Evolutionary conservation across 2,797 vertebrate species (phyloP), one percentile per base, ranked within the genome.

Genomic region (Iguana delicatissima): DNA sequence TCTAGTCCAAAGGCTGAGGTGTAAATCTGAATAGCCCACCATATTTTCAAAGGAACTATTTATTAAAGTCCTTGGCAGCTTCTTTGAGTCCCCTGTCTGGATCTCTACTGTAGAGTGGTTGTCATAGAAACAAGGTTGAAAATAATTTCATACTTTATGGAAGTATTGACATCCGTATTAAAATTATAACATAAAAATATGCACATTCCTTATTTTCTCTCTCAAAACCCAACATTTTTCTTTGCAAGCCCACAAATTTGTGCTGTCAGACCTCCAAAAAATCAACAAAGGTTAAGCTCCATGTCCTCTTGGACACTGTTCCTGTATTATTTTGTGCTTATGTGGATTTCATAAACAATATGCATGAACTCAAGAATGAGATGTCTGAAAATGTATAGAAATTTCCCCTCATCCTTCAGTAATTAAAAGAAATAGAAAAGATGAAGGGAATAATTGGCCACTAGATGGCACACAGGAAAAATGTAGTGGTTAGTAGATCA

Each of bases 101-200:
- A 1, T 57, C 74, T 86, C 32, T 38, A 84, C 76, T 50, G 89
- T 52, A 35, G 46, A 46, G 80, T 64, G 80, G 96, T 96, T 96
- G 96, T 83, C 95, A 96, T 96, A 89, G 96, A 95, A 96, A 96
- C 96, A 2, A 93, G 62, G 88, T 92, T 95, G 81, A 89, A 91
- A 91, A 95, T 93, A 91, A 91, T 95, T 93, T 90, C 81, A 83
- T 72, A 89, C 90, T 94, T 96, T 95, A 95, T 92, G 87, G 91
- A 92, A 91, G 92, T 55, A 91, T 92, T 95, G 94, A 89, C 93
- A 94, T 90, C 80, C 87, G 91, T 91, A 92, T 92, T 93, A 94
- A 93, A 84, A 91, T 80, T 8, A 80, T 16, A 73, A 94, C 91
- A 59, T 62, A 52, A 80, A 82, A 92, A 52, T 57, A 42, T 89